Evolutionary conservation across 64 coral and sea anemone genomes (phyloP).

Genomic region (Montipora foliosa): DNA sequence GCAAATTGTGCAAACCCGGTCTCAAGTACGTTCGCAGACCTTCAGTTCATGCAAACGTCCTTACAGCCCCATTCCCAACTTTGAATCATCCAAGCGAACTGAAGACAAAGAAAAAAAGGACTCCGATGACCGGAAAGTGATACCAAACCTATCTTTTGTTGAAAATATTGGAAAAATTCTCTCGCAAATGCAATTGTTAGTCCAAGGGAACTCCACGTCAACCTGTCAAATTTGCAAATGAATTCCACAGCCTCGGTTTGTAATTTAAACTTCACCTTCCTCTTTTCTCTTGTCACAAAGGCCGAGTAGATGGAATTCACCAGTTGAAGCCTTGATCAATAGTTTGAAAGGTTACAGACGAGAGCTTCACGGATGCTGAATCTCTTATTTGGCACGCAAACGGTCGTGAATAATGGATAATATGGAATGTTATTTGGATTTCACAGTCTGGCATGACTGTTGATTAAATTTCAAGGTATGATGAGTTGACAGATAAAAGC

Average conservation of each 20-base stretch:
- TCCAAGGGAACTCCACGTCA: not conserved
- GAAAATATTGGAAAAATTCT: not conserved
- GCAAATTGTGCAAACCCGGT: no score
- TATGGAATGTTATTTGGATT: not conserved
- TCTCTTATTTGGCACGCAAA: not conserved
- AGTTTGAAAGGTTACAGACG: not conserved
- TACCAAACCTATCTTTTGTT: no score
- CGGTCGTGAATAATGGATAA: not conserved
- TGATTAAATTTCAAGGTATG: not conserved
- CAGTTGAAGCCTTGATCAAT: not conserved
- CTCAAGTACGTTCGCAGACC: no score
- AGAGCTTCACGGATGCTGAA: not conserved
- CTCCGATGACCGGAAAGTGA: no score
- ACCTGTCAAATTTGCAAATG: not conserved
- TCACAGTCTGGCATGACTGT: not conserved
- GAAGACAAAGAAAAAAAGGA: no score
- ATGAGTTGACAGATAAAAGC: no score
- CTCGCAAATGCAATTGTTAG: not conserved
- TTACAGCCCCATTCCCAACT: no score
- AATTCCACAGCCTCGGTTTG: not conserved
- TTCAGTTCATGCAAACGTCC: no score
- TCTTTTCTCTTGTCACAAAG: not conserved
- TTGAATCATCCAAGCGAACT: no score
- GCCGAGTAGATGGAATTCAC: not conserved
- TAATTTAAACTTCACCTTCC: not conserved